Evolutionary conservation across 2,888 invertebrate genomes (phyloP).

Genomic region (Limnephilus lunatus): DNA sequence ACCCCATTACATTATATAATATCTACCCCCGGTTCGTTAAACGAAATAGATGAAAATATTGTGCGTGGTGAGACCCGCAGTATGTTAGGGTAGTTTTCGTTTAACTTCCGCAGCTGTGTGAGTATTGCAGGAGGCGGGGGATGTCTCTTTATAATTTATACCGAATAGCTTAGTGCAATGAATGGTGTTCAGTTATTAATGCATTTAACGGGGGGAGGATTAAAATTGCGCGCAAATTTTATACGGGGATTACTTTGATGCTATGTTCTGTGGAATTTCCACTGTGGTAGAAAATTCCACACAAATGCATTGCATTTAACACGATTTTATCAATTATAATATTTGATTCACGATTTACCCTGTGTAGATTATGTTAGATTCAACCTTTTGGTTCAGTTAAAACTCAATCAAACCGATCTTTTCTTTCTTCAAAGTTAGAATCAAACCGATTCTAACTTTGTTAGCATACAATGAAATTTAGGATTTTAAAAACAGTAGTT

Average conservation of each 20-base stretch:
- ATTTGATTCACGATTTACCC: not conserved
- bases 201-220: conserved; percentile 15
- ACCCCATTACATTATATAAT: conserved; percentile 64
- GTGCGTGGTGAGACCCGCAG: conserved; percentile 41
- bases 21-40: conserved; percentile 61
- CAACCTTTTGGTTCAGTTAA: too few species aligned
- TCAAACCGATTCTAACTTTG: too few species aligned
- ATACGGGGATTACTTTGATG: conserved; percentile 7
- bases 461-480: too few species aligned
- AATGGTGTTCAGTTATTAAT: conserved; percentile 37
- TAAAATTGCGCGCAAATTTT: conserved; percentile 34
- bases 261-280: not conserved
- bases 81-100: conserved; percentile 46
- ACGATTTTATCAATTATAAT: not conserved
- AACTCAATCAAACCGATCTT: too few species aligned
- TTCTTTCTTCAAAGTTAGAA: too few species aligned
- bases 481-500: too few species aligned
- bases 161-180: conserved; percentile 47
- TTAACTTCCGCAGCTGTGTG: conserved; percentile 39
- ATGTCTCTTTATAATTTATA: conserved; percentile 39
- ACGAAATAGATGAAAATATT: conserved; percentile 62
- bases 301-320: not conserved
- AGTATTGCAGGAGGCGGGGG: conserved; percentile 4
- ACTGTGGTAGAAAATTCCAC: not conserved
- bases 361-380: not conserved